These are phyloP conservation scores for Salvator merianae DNA, from an alignment of 2,113 vertebrate species.

Conservation along the genomic window DNA sequence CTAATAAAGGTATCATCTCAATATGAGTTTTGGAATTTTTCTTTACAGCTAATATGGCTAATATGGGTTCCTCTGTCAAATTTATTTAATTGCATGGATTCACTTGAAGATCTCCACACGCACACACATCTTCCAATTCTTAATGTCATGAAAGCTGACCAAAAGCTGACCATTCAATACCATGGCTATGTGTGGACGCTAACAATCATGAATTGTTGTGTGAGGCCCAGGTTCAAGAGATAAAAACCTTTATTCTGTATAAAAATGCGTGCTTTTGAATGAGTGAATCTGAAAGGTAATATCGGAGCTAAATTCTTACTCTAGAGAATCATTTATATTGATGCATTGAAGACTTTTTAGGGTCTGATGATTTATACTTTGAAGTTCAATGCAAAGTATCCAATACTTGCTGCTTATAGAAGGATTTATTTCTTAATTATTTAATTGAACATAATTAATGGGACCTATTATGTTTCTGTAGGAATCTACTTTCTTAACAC, in stretches of 20 bases:
- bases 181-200: too few species aligned
- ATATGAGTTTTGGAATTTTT: too few species aligned
- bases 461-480: not conserved
- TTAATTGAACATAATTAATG: too few species aligned
- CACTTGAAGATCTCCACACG: not conserved
- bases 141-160: not conserved
- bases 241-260: not conserved
- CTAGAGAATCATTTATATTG: not conserved
- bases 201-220: not conserved
- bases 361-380: too few species aligned
- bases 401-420: not conserved
- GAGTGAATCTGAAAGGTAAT: not conserved
- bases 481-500: not conserved
- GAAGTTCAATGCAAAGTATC: not conserved
- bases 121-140: not conserved
- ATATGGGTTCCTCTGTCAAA: not conserved
- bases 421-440: not conserved
- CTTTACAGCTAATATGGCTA: not conserved
- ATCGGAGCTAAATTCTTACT: not conserved
- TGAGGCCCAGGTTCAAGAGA: not conserved
- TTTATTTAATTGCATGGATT: not conserved
- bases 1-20: too few species aligned
- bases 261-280: not conserved
- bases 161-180: not conserved
- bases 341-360: not conserved